These are phyloP conservation scores for Deroplatys truncata DNA, from an alignment of 2,888 invertebrate genomes.

Conservation along the genomic window DNA sequence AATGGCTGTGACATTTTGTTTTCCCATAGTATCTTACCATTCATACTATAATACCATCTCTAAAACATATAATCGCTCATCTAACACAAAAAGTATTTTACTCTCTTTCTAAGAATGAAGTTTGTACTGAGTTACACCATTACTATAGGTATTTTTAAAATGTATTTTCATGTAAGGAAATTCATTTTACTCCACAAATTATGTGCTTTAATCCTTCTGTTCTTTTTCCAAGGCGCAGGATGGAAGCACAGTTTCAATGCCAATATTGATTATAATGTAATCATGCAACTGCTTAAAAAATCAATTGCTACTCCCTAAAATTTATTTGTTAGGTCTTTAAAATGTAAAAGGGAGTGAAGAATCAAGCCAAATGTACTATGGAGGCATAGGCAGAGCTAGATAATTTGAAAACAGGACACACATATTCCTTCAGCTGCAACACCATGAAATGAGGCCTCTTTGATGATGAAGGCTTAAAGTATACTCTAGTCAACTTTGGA, in stretches of 20 bases:
- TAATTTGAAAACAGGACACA: no score
- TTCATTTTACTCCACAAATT: background rate
- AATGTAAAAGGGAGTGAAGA: no score
- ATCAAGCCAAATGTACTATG: no score
- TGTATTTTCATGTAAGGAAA: background rate
- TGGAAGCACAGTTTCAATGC: background rate
- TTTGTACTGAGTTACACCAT: background rate
- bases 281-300: no score
- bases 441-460: no score
- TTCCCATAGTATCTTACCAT: background rate
- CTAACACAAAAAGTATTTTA: background rate
- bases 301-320: no score
- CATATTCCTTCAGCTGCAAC: no score
- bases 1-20: background rate
- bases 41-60: background rate
- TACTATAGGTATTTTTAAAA: background rate
- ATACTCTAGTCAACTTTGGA: no score
- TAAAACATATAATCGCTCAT: background rate
- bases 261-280: background rate
- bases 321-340: no score
- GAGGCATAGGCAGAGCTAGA: no score
- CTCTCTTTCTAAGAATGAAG: background rate
- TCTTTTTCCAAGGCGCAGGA: background rate
- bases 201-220: background rate
- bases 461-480: no score